These are phyloP conservation scores for Papilio helenus DNA, from an alignment of 1,140 invertebrate genomes.

Conservation along the genomic window DNA sequence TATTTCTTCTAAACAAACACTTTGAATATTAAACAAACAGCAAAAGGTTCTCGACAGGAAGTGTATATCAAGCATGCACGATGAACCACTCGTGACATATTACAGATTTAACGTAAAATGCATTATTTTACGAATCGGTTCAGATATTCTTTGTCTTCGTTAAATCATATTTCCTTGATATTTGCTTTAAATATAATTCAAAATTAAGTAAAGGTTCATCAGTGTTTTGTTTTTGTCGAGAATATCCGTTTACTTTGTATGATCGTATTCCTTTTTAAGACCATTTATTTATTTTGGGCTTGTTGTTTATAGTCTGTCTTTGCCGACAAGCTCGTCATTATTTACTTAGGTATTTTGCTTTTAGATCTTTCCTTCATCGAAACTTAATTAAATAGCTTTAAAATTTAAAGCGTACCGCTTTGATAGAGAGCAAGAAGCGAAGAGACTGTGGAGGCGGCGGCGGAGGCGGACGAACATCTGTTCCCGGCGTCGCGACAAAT, in stretches of 20 bases:
- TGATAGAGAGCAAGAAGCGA: conserved; percentile 29
- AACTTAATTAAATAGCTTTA: conserved; percentile 27
- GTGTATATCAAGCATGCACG: conserved; percentile 52
- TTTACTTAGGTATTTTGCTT: background rate
- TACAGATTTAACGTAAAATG: conserved; percentile 32
- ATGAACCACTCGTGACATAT: conserved; percentile 39
- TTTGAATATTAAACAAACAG: conserved; percentile 71
- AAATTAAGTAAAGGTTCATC: background rate
- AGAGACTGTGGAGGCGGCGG: conserved; percentile 20
- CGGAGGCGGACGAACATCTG: conserved; percentile 54
- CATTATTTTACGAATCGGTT: background rate
- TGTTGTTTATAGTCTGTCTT: background rate
- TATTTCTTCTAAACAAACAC: conserved; percentile 67
- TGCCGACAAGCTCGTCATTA: conserved; percentile 5
- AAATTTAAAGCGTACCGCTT: conserved; percentile 28
- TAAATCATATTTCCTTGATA: background rate
- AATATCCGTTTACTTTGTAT: conserved; percentile 4
- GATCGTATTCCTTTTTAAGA: background rate
- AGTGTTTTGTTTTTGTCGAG: conserved; percentile 16
- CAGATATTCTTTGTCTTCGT: background rate
- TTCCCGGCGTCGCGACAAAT: conserved; percentile 47
- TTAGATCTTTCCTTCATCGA: too few relatives aligned
- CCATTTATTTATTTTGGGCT: conserved; percentile 14
- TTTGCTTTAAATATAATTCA: too few relatives aligned
- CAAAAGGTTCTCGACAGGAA: conserved; percentile 57